Evolutionary conservation across 2,113 vertebrate genomes (phyloP), one percentile per base, ranked within the genome.

Genomic region (Cepphus grylle): DNA sequence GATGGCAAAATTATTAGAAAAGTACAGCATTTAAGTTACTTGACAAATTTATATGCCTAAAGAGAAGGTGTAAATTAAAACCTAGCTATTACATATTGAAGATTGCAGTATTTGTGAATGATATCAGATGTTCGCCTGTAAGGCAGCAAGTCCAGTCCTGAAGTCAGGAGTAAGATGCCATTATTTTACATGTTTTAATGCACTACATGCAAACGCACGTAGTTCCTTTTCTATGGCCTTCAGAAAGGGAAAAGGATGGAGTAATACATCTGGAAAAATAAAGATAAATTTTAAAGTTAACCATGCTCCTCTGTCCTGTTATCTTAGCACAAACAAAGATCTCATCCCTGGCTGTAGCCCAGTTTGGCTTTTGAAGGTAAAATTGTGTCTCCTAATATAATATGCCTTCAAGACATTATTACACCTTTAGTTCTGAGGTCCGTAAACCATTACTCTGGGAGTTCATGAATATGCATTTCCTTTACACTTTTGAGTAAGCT

Each of bases 401-500:
- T 95, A 73, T 43, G 62, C 85, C 59, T 91, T 89, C 43, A 81
- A 92, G 77, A 62, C 29, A n/a, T 94, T 71, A 83, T 91, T 96
- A 63, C 78, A 88, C 84, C 76, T 96, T 85, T 78, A 94, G 38
- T 96, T 86, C 71, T 93, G 71, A 90, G 82, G 94, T 92, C 86
- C 79, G 29, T 93, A 90, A 95, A 81, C 70, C 71, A 61, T 74
- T 94, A 61, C 59, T 92, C 78, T 84, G 43, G 43, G 79, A 92
- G 53, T 87, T 97, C 86, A 97, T 97, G 94, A 97, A 96, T 97
- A 97, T 97, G 73, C 82, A 97, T 96, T 95, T 86, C 86, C 82
- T 91, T 94, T 95, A 81, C 93, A 94, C 83, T 91, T 97, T 67
- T 40, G 94, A 96, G 80, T 94, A 97, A 97, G 81, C 96, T 95